Conservation (phyloP, 2,797 vertebrate genomes). For the Pitangus sulphuratus region DNA sequence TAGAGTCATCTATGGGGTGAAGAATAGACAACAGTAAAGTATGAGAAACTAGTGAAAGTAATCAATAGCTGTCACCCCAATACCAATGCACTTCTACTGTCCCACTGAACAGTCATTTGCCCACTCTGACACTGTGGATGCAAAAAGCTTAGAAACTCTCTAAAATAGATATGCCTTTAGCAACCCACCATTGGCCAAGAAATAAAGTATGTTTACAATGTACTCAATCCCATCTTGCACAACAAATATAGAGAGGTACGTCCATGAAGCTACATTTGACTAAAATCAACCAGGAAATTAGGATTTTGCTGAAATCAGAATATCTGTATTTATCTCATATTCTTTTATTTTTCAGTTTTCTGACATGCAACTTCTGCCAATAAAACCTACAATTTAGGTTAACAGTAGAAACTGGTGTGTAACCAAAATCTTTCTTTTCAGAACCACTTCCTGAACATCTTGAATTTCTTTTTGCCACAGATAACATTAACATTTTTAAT, state of each 20-base stretch:
- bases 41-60: background rate
- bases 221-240: background rate
- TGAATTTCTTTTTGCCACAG: background rate
- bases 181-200: background rate
- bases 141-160: background rate
- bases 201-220: background rate
- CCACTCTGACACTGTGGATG: accelerated
- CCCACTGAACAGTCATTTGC: background rate
- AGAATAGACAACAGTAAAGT: background rate
- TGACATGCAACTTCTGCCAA: background rate
- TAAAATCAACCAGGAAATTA: background rate
- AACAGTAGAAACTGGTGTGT: background rate
- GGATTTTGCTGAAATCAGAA: background rate
- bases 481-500: background rate
- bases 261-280: background rate
- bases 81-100: background rate
- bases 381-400: background rate
- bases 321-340: background rate
- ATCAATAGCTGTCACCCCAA: background rate
- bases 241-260: background rate
- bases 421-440: background rate
- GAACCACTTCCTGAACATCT: background rate
- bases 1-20: background rate
- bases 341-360: background rate
- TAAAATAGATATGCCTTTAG: background rate